Evolutionary conservation across 1,140 invertebrate genomes (phyloP).

Genomic region (Drosophila repletoides): DNA sequence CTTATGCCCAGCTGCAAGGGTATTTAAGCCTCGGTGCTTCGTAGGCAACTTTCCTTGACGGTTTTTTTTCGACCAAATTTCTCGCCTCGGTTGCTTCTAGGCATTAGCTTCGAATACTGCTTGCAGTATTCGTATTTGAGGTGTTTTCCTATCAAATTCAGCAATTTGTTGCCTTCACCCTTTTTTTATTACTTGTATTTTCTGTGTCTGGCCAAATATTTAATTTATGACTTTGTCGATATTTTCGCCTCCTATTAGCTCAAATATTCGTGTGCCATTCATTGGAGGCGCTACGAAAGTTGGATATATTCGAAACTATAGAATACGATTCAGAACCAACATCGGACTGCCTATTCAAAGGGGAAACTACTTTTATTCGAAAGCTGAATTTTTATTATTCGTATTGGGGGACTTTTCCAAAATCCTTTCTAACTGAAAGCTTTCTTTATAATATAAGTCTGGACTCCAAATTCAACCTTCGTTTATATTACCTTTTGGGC

Average conservation of each 20-base stretch:
- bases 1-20: too few species aligned
- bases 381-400: too few species aligned
- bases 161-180: constrained; percentile 63
- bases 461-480: too few species aligned
- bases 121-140: too few species aligned
- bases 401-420: too few species aligned
- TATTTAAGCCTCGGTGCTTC: too few species aligned
- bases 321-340: background rate
- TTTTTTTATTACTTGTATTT: constrained; percentile 18
- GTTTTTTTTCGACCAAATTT: constrained; percentile 40
- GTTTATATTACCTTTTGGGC: too few species aligned
- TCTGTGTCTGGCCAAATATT: constrained; percentile 54
- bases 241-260: constrained; percentile 38
- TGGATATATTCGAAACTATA: constrained; percentile 8
- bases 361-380: background rate
- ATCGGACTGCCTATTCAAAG: background rate
- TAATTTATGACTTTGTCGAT: constrained; percentile 81
- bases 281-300: constrained; percentile 18
- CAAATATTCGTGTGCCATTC: constrained; percentile 46
- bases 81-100: constrained; percentile 49
- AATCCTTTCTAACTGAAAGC: too few species aligned
- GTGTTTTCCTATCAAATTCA: constrained; percentile 47
- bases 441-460: too few species aligned
- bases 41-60: background rate
- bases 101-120: constrained; percentile 41